Conservation (phyloP, 1,140 invertebrate genomes). For the Pinna nobilis region DNA sequence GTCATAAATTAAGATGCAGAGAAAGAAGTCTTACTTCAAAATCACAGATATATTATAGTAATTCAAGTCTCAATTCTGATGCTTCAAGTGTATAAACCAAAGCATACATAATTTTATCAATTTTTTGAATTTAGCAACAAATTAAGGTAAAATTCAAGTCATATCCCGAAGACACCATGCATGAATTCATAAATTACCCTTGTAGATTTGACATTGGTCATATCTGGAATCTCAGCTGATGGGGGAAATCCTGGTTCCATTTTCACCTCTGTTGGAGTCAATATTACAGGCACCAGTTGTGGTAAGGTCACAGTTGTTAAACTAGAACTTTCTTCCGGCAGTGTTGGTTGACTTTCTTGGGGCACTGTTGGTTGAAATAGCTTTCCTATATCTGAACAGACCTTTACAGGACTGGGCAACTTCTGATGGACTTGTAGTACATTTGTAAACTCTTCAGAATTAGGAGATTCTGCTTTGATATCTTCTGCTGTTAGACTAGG, state of each 20-base stretch:
- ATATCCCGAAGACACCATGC: not conserved
- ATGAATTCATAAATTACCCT: not conserved
- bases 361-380: not conserved
- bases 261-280: not conserved
- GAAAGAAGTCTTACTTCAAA: no score
- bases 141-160: not conserved
- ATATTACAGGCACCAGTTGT: conserved; percentile 3
- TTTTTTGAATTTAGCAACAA: not conserved
- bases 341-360: conserved; percentile 7
- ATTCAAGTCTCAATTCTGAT: no score
- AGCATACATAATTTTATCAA: not conserved
- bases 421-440: not conserved
- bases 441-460: no score
- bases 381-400: conserved; percentile 1
- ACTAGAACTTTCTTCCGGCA: not conserved
- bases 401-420: not conserved
- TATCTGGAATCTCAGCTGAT: not conserved
- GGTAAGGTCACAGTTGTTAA: not conserved
- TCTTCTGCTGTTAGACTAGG: conserved; percentile 9
- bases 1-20: no score
- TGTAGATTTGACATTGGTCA: not conserved
- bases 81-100: no score
- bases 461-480: not conserved
- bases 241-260: not conserved
- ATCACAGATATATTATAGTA: no score